A percentile compares a stretch with the other conserved stretches of the same genome.
phyloP scores from a whole-genome alignment of 1,140 invertebrate genomes.

The Philotrypesis tridentata region DNA sequence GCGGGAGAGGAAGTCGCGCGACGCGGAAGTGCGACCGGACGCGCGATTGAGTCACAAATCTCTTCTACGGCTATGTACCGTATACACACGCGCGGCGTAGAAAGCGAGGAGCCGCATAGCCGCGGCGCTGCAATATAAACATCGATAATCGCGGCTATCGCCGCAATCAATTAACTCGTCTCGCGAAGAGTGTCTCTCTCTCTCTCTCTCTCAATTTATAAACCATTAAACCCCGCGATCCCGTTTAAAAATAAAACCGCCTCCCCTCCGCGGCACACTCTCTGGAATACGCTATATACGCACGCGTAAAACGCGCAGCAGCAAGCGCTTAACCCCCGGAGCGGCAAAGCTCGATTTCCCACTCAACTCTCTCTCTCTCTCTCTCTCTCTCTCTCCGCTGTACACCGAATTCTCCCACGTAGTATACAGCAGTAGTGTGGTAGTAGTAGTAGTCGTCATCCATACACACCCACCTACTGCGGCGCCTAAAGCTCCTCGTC shows the following conservation, averaged over 20 bases:
- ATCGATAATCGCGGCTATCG: too few relatives aligned
- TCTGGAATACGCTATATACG: neutral
- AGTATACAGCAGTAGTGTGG: too few relatives aligned
- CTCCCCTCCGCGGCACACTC: neutral
- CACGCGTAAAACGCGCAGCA: neutral
- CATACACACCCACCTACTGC: neutral
- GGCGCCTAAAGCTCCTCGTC: neutral
- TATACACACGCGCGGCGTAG: too few relatives aligned
- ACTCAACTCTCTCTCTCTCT: conserved; percentile 38
- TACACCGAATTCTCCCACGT: conserved; percentile 19
- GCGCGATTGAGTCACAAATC: too few relatives aligned
- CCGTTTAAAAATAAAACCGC: conserved; percentile 10
- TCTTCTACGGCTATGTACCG: too few relatives aligned
- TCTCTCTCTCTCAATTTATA: neutral
- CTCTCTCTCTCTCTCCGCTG: neutral
- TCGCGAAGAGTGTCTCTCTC: neutral
- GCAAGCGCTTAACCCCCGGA: conserved; percentile 11
- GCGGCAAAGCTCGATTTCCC: conserved; percentile 33
- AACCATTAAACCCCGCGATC: neutral
- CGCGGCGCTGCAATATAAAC: too few relatives aligned
- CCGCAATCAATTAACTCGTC: neutral
- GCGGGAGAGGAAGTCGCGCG: neutral
- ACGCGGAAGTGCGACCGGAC: neutral
- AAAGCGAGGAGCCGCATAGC: too few relatives aligned
- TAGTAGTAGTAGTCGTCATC: conserved; percentile 28